Evolutionary conservation across 2,113 vertebrate species (phyloP), one percentile per base, ranked within the genome.

Genomic region (Eurypyga helias): DNA sequence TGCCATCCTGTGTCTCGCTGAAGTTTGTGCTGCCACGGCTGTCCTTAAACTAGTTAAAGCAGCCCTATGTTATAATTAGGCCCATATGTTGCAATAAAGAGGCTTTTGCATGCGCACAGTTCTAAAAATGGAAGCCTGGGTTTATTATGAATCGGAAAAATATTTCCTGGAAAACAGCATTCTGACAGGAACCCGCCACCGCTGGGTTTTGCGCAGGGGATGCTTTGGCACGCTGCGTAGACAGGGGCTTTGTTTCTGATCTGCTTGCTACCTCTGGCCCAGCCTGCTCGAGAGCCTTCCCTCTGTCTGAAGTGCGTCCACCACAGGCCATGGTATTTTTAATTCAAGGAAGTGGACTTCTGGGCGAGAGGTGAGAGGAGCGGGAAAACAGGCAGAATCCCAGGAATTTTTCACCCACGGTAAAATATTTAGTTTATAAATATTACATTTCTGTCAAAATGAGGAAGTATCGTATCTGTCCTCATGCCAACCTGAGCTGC

Each of bases 401-500:
- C 1, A 3, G 18, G 16, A n/a, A 2, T n/a, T 51, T 17, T 76
- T 64, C 16, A 61, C 33, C 23, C 0, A 1, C 43, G 14, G 31
- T 41, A 19, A 69, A 62, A 57, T 16, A 34, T 8, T 17, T 21
- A 24, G 13, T 29, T 14, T 33, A 57, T 43, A 69, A 49, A 31
- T 26, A 28, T 3, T 21, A 60, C n/a, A 46, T 45, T 45, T 34
- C 21, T 51, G 49, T 29, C 20, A 23, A 58, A 70, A 64, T 36
- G 5, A 26, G 10, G 1, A 67, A 67, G 9, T 46, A 10, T 4
- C 21, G 6, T 29, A n/a, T 14, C 14, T 29, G 15, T 17, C 25
- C 28, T n/a, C 5, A 0, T 17, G 19, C 26, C 60, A n/a, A 4
- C 18, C 26, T 46, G 33, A 66, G 16, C 36, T 38, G 28, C 60